phyloP scores from a whole-genome alignment of 2,113 vertebrate genomes.

The Chiloscyllium plagiosum region DNA sequence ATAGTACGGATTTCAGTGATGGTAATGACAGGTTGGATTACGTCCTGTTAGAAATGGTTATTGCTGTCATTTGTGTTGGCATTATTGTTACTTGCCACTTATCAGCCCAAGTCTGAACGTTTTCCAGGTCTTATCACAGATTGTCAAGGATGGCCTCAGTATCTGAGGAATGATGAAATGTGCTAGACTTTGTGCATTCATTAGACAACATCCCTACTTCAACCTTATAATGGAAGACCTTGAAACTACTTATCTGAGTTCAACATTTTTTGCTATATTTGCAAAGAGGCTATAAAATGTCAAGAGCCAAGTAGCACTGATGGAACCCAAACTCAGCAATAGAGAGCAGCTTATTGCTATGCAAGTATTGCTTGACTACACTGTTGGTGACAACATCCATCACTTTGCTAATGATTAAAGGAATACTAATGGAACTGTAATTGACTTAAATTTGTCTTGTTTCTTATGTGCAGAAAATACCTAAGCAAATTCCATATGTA shows the following conservation, averaged over 20 bases:
- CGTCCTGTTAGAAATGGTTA: too few species aligned
- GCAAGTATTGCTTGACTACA: background rate
- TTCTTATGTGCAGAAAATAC: background rate
- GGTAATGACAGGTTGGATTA: too few species aligned
- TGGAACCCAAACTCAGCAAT: background rate
- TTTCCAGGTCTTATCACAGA: too few species aligned
- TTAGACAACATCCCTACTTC: background rate
- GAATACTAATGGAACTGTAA: background rate
- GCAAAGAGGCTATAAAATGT: background rate
- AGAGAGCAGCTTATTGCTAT: background rate
- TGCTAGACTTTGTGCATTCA: background rate
- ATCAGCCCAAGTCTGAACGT: too few species aligned
- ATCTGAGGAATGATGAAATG: background rate
- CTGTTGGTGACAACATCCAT: background rate
- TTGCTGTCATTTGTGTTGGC: too few species aligned
- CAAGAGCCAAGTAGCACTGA: background rate
- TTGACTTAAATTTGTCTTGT: background rate
- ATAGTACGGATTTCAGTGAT: too few species aligned
- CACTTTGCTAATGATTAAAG: background rate
- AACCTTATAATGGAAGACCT: background rate
- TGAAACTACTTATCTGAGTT: background rate
- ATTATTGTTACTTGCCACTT: too few species aligned
- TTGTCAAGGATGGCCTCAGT: too few species aligned
- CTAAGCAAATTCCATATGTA: background rate
- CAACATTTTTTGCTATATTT: background rate